Evolutionary conservation across 53 echinoderm and acorn worm species (phyloP).

Genomic region (Holothuria scabra): DNA sequence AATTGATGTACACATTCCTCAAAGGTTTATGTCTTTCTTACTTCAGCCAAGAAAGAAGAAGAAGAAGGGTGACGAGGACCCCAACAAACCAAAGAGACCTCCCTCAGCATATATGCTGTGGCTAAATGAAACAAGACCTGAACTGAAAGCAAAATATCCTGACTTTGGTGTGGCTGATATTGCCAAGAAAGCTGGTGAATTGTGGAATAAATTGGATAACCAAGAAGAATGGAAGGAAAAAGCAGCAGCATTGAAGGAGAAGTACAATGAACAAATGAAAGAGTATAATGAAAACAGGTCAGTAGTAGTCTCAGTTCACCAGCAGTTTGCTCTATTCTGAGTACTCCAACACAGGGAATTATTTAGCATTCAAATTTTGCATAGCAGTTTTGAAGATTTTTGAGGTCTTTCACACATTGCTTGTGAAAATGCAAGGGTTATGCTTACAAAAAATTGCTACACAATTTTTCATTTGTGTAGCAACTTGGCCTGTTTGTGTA

Average conservation of each 20-base stretch:
- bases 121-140: constrained; percentile 71
- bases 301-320: too few relatives aligned
- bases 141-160: constrained; percentile 77
- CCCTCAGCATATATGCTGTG: constrained; percentile 85
- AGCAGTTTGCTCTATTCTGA: too few relatives aligned
- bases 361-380: too few relatives aligned
- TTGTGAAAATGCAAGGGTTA: too few relatives aligned
- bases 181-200: constrained; percentile 91
- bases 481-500: too few relatives aligned
- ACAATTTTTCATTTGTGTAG: too few relatives aligned
- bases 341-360: too few relatives aligned
- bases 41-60: constrained; percentile 46
- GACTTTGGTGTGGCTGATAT: constrained; percentile 84
- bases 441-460: too few relatives aligned
- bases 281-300: constrained; percentile 23
- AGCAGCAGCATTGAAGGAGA: constrained; percentile 68
- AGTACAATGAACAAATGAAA: constrained; percentile 70
- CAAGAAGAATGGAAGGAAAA: constrained; percentile 76
- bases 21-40: background rate
- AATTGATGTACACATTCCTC: background rate
- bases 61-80: constrained; percentile 79
- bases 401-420: too few relatives aligned
- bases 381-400: too few relatives aligned
- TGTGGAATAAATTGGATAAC: constrained; percentile 86
- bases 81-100: constrained; percentile 84